Evolutionary conservation across 2,797 vertebrate species (phyloP).

Genomic region (Epinephelus awoara): DNA sequence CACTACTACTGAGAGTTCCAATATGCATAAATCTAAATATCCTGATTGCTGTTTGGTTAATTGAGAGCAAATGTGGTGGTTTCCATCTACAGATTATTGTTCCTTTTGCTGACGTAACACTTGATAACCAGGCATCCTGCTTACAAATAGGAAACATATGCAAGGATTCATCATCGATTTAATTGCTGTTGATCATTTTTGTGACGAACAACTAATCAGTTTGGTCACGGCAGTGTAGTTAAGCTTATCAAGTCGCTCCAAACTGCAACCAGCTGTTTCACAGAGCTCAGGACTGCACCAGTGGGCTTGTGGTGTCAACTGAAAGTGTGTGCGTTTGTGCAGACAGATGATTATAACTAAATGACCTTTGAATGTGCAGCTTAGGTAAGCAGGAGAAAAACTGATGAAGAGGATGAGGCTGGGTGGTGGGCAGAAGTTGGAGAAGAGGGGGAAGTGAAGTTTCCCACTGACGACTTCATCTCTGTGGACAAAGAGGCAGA

Average conservation of each 20-base stretch:
- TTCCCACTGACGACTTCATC: conserved; percentile 12
- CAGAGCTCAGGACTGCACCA: background rate
- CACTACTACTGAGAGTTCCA: no score
- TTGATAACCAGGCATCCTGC: no score
- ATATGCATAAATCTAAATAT: no score
- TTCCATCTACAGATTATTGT: no score
- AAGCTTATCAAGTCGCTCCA: background rate
- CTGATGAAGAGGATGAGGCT: background rate
- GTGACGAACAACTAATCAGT: background rate
- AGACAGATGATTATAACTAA: background rate
- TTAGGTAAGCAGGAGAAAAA: background rate
- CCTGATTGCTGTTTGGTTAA: no score
- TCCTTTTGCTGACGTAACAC: no score
- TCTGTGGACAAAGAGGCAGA: background rate
- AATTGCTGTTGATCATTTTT: background rate
- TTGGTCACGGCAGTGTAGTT: background rate
- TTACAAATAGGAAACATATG: no score
- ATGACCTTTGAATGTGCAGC: background rate
- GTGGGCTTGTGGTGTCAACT: background rate
- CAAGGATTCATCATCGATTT: background rate
- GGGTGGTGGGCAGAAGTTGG: background rate
- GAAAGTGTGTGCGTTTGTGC: background rate
- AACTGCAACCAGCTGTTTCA: background rate
- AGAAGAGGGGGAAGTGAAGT: background rate
- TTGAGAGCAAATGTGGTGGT: no score